A percentile compares a stretch with the other conserved stretches of the same genome.
These are phyloP conservation scores for Pungitius pungitius DNA, from an alignment of 2,113 vertebrate species.

Conservation along the genomic window DNA sequence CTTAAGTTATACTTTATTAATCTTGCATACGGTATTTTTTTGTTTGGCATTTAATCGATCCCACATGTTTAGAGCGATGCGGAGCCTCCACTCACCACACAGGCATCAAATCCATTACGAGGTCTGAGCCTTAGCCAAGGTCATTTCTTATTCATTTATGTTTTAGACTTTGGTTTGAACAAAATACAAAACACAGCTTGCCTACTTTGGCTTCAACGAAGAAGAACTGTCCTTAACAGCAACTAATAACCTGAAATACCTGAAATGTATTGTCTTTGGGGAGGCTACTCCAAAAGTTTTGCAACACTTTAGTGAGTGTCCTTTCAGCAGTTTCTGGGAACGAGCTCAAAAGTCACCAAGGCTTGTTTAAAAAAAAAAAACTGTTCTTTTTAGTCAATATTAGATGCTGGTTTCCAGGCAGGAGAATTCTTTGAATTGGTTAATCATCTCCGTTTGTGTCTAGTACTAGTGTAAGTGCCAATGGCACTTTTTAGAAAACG, in stretches of 20 bases:
- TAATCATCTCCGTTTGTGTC: slow-evolving; percentile 50
- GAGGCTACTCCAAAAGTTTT: slow-evolving; percentile 5
- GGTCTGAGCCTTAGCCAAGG: not conserved
- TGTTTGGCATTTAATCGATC: not conserved
- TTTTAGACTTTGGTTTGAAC: slow-evolving; percentile 1
- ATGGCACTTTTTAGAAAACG: slow-evolving; percentile 2
- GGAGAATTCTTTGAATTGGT: slow-evolving; percentile 53
- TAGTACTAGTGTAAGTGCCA: not conserved
- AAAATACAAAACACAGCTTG: not conserved
- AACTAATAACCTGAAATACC: too few species aligned
- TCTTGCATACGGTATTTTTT: not conserved
- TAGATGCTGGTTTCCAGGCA: slow-evolving; percentile 54
- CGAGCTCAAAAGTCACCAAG: slow-evolving; percentile 33
- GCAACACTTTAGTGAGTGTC: slow-evolving; percentile 17
- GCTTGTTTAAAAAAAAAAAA: slow-evolving; percentile 40
- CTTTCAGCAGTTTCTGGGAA: slow-evolving; percentile 27
- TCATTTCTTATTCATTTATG: slow-evolving; percentile 6
- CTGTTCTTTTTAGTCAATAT: slow-evolving; percentile 48
- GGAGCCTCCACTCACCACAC: not conserved
- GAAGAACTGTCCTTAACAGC: not conserved
- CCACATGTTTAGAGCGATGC: not conserved
- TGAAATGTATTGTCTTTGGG: not conserved
- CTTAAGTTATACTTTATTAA: not conserved
- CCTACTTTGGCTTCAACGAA: not conserved
- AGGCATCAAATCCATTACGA: not conserved